Evolutionary conservation across 92 coral and sea anemone genomes (phyloP).

Genomic region (Pocillopora meandrina): DNA sequence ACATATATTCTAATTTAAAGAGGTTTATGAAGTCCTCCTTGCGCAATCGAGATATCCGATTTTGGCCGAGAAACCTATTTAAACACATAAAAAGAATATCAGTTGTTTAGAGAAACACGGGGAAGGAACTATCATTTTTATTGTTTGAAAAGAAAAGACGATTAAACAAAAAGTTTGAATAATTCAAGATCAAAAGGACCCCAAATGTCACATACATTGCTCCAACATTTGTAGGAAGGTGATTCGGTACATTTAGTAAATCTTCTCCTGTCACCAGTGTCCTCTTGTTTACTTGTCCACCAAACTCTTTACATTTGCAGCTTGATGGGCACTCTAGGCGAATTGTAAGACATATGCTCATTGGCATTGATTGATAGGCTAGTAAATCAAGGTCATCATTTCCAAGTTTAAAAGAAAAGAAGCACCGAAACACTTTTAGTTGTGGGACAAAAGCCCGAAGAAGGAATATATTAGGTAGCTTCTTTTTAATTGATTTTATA

Average conservation of each 20-base stretch:
- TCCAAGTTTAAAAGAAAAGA: no score
- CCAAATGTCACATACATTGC: not conserved
- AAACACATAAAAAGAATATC: not conserved
- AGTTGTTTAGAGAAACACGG: not conserved
- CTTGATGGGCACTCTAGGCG: not conserved
- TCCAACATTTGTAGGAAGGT: not conserved
- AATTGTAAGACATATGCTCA: no score
- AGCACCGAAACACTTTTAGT: no score
- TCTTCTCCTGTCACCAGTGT: not conserved
- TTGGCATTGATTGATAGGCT: no score
- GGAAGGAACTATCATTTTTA: no score
- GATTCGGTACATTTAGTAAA: not conserved
- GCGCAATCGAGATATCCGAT: constrained; percentile 7
- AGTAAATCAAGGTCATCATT: no score
- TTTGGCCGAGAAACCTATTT: not conserved
- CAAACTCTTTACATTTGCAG: constrained; percentile 1
- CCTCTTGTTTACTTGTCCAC: not conserved
- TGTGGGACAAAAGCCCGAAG: no score
- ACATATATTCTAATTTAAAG: constrained; percentile 11
- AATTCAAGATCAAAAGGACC: not conserved
- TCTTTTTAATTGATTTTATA: no score
- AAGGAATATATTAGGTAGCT: no score
- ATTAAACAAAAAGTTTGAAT: not conserved
- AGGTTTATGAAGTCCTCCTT: not conserved
- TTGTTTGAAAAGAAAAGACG: no score